Evolutionary conservation across 37 sponge, comb jelly and placozoan species (phyloP).

Genomic region (Tethya wilhelma): DNA sequence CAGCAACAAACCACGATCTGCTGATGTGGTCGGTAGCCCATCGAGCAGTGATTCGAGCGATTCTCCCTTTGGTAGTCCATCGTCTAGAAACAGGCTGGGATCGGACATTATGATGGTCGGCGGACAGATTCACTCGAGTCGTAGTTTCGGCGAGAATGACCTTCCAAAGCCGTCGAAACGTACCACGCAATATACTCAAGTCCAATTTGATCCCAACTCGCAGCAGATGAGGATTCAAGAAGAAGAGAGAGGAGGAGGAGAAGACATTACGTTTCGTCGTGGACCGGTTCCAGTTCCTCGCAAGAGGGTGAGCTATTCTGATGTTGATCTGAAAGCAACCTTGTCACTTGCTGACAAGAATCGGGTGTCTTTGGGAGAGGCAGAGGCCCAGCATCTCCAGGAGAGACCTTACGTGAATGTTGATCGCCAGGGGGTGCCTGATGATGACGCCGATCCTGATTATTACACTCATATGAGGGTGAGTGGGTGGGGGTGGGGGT

Average conservation of each 20-base stretch:
- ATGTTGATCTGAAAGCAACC: conserved; percentile 38
- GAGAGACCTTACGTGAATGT: conserved; percentile 52
- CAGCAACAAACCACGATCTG: conserved; percentile 23
- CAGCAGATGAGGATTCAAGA: too few relatives aligned
- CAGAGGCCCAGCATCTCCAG: conserved; percentile 20
- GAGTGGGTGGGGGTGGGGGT: conserved; percentile 19
- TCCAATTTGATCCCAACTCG: conserved; percentile 13
- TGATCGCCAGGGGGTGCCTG: neutral
- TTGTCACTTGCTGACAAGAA: neutral
- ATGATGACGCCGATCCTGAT: conserved; percentile 62
- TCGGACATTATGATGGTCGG: too few relatives aligned
- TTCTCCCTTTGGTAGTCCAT: too few relatives aligned
- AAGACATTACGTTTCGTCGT: neutral
- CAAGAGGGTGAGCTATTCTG: conserved; percentile 19
- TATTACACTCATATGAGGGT: conserved; percentile 70
- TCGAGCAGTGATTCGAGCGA: conserved; percentile 7
- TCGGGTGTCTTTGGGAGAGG: neutral
- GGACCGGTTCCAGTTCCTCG: conserved; percentile 6
- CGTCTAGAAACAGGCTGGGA: too few relatives aligned
- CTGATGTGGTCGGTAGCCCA: too few relatives aligned
- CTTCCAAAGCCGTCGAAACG: conserved; percentile 12
- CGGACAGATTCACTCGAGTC: too few relatives aligned
- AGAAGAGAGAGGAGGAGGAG: neutral
- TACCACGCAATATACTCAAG: conserved; percentile 42
- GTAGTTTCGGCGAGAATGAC: conserved; percentile 2